Evolutionary conservation across 2,888 invertebrate genomes (phyloP), one percentile per base, ranked within the genome.

Genomic region (Microctonus brassicae): DNA sequence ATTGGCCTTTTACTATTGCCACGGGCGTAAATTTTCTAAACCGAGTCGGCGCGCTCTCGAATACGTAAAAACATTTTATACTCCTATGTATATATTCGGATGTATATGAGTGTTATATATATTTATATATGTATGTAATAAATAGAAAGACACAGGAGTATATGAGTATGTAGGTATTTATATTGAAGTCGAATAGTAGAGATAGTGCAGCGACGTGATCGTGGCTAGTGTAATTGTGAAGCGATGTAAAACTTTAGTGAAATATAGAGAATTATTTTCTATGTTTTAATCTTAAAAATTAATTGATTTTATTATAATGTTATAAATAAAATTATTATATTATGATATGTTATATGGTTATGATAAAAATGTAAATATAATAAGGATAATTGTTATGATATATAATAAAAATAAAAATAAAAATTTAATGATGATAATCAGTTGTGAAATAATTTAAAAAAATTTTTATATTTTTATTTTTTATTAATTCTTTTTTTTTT

Each of bases 11-110:
- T 26, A 55, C 22, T 26, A 13, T 22, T 55, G 26, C 24, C 26
- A 55, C 26, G 26, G 26, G 13, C 13, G 47, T 47, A 47, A 24
- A 55, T 55, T 26, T 13, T 4, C 26, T 55, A 24, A 26, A 55
- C 55, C 55, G 24, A 55, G 55, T 55, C 55, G 26, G 55, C 55
- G 55, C 55, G 55, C 24, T 17, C 47, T 47, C 47, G 17, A 47
- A 47, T 47, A n/a, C 17, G 3, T 17, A 6, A 47, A 47, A 17
- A 47, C 52, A 34, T 33, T 53, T n/a, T 22, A 24, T 7, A 29
- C 33, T n/a, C n/a, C 20, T 36, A 5, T 39, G 13, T 39, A n/a
- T 39, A n/a, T 39, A 11, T 3, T 36, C 2, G 11, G 11, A 36
- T 36, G n/a, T 13, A 39, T 39, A n/a, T n/a, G n/a, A n/a, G n/a